Evolutionary conservation across 2,113 vertebrate genomes (phyloP), one percentile per base, ranked within the genome.

Genomic region (Mobula birostris): DNA sequence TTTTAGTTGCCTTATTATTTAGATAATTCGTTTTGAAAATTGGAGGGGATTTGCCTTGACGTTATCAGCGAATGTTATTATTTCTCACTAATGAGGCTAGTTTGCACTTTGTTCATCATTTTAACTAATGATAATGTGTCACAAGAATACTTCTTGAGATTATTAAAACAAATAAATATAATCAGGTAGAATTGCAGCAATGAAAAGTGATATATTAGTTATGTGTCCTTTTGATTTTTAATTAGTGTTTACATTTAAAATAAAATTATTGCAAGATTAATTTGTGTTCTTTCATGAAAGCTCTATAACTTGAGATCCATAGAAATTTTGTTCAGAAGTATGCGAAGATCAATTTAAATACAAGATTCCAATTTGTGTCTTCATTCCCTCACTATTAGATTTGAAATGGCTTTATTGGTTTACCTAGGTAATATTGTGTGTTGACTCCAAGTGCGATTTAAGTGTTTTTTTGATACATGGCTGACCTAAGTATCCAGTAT

Each of bases 91-190:
- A 48, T 48, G 48, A 48, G 48, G 48, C 48, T 48, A 48, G 48
- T 1, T 48, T 48, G 48, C 48, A 48, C 48, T 48, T 48, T 48
- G 48, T 48, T 48, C 12, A 29, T 88, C 9, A 88, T 83, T 83
- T 83, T 83, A 36, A 83, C 32, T 83, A 88, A 27, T 90, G 85
- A 88, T n/a, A 90, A 90, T 90, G 63, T 1, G 14, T 82, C 14
- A 29, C 56, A 12, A 66, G 12, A 90, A 9, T 66, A 66, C 61
- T 63, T 88, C 48, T 88, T 63, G 58, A 32, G 17, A 63, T 88
- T 11, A 5, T 63, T 29, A 63, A 29, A 63, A 48, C 80, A 83
- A 83, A 48, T 48, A 48, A 48, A 48, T 48, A 48, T 48, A 48
- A 48, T 48, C 48, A 48, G 48, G 40, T 29, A 11, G 40, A 56